Base-by-base conservation (phyloP, 2,888 invertebrate genomes). In the Cerceris ruficornis region DNA sequence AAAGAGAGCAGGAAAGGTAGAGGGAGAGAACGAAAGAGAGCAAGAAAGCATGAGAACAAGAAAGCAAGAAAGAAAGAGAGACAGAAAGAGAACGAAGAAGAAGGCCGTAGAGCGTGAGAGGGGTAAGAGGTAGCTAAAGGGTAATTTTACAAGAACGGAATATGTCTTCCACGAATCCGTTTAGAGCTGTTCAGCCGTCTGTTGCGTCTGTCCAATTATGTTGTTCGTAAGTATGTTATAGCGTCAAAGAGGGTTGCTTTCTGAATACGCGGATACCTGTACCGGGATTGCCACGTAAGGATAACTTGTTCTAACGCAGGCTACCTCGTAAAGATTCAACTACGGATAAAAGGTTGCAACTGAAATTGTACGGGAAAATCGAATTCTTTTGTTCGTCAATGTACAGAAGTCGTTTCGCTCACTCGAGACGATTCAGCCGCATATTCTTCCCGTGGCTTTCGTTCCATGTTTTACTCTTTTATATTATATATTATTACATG, bases 121-220 rank as follows among this genome's bases (percentile, higher is more conserved):
- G 11, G 13, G 49, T 15, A 62, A 65, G 64, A 71, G 59, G 7
- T 57, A 65, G 52, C 66, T 62, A 60, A 66, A 82, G 80, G 81
- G 82, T 88, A 88, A 88, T 90, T 91, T 90, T 88, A 89, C 88
- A 28, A 88, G 84, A 85, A 83, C 79, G 78, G 73, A 86, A 86
- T 86, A 81, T 75, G 84, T 84, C 82, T 90, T 91, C 90, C 85
- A 82, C 84, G 91, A 91, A 91, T 87, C 85, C 82, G 85, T 88
- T 88, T 87, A 83, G 79, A 85, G 77, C 80, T 76, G 78, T 84
- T 88, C 85, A 86, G 74, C 78, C 81, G 84, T 84, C 82, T 81
- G 85, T 84, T 77, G 69, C 73, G 77, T 78, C 75, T 77, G 75
- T 87, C 88, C 86, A 87, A 88, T 89, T 90, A 87, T 84, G 78